Conservation (phyloP, 1,140 invertebrate species). For the Drosophila grimshawi region DNA sequence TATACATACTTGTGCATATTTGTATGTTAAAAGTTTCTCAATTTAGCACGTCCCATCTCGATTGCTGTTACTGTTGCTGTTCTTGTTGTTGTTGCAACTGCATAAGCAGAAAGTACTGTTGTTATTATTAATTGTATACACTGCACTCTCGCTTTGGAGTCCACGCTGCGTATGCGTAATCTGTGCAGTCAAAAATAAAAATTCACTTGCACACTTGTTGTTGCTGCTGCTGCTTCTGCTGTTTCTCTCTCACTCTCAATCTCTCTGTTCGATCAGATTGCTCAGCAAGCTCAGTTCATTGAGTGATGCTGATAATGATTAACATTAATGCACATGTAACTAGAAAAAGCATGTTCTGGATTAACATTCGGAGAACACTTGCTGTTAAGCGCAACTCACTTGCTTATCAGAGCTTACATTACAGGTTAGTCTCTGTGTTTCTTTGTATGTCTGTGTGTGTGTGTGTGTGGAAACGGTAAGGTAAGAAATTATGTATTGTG, state of each 20-base stretch:
- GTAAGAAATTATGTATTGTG: slow-evolving; percentile 36
- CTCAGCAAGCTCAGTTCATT: slow-evolving; percentile 40
- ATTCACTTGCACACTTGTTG: slow-evolving; percentile 50
- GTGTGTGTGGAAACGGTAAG: slow-evolving; percentile 6
- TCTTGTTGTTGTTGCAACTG: slow-evolving; percentile 28
- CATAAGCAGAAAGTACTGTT: slow-evolving; percentile 38
- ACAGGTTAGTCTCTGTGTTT: slow-evolving; percentile 1
- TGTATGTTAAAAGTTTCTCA: slow-evolving; percentile 24
- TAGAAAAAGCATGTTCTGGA: background rate
- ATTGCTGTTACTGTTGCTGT: slow-evolving; percentile 11
- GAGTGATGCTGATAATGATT: slow-evolving; percentile 43
- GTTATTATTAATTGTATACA: slow-evolving; percentile 47
- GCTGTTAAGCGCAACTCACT: slow-evolving; percentile 14
- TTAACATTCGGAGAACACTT: background rate
- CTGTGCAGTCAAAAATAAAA: slow-evolving; percentile 22
- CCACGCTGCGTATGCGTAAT: slow-evolving; percentile 46
- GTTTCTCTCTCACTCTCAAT: background rate
- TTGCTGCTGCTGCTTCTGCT: slow-evolving; percentile 14
- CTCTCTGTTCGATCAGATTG: slow-evolving; percentile 32
- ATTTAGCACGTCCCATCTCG: slow-evolving; percentile 46
- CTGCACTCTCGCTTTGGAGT: background rate
- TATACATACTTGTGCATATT: slow-evolving; percentile 1
- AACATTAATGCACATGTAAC: slow-evolving; percentile 1
- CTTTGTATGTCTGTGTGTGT: background rate
- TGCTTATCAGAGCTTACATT: slow-evolving; percentile 42